These are phyloP conservation scores for Hermetia illucens DNA, from an alignment of 1,140 invertebrate genomes.

Conservation along the genomic window DNA sequence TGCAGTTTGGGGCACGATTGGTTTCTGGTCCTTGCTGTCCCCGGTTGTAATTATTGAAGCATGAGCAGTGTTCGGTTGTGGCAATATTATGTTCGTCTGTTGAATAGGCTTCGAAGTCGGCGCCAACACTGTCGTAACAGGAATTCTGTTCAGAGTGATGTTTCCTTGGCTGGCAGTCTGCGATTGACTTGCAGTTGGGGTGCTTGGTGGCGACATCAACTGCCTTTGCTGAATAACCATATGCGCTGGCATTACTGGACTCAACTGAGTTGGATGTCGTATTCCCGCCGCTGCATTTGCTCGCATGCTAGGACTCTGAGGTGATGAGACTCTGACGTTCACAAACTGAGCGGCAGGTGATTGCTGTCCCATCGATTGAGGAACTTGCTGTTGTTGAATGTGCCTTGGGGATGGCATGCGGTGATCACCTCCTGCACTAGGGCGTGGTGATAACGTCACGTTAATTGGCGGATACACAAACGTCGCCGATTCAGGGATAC, in stretches of 20 bases:
- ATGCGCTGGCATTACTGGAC: background rate
- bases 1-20: background rate
- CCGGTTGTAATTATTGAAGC: too few species aligned
- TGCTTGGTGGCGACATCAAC: constrained; percentile 1
- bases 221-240: constrained; percentile 4
- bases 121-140: constrained; percentile 37
- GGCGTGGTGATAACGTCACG: constrained; percentile 36
- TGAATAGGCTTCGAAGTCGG: constrained; percentile 38
- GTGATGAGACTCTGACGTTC: background rate
- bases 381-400: constrained; percentile 14
- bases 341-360: background rate
- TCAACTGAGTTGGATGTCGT: background rate
- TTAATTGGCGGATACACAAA: constrained; percentile 36
- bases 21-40: background rate
- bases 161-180: background rate
- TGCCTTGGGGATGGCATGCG: constrained; percentile 31
- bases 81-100: constrained; percentile 32
- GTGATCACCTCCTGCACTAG: constrained; percentile 30
- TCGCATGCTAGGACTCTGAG: background rate
- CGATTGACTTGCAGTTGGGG: background rate
- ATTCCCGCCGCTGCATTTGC: background rate
- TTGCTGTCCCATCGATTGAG: background rate
- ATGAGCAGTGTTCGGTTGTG: constrained; percentile 28
- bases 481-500: constrained; percentile 37
- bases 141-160: constrained; percentile 28